A percentile compares a stretch with the other conserved stretches of the same genome.
Conservation (phyloP, 2,113 vertebrate genomes). For the Phalacrocorax brasilianus region DNA sequence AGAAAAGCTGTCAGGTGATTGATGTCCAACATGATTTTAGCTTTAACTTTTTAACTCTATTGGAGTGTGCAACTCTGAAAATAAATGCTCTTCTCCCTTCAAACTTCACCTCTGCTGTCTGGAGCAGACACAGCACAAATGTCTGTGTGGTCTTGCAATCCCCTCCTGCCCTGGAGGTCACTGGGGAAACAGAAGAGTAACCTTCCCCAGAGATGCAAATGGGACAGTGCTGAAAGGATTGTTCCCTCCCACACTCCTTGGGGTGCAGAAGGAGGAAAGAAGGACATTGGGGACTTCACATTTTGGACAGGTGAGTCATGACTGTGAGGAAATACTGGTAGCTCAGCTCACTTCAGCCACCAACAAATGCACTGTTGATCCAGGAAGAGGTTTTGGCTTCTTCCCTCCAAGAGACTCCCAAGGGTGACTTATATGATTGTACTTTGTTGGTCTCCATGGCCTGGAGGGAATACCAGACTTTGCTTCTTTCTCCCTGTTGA, state of each 20-base stretch:
- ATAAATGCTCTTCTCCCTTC: not conserved
- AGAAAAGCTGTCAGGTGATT: not conserved
- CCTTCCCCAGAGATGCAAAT: not conserved
- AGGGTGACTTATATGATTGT: not conserved
- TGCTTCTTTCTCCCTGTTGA: not conserved
- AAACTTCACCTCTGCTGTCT: not conserved
- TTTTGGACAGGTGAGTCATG: not conserved
- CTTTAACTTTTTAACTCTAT: not conserved
- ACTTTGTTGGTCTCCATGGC: not conserved
- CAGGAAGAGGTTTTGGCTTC: not conserved
- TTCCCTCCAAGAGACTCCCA: not conserved
- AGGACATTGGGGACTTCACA: not conserved
- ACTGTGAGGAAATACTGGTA: not conserved
- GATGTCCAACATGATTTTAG: not conserved
- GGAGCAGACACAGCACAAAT: not conserved
- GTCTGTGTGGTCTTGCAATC: not conserved
- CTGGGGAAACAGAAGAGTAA: not conserved
- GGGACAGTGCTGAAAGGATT: not conserved
- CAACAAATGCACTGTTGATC: not conserved
- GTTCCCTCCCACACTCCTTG: not conserved
- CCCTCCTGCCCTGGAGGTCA: not conserved
- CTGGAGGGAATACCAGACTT: not conserved
- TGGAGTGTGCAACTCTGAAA: not conserved
- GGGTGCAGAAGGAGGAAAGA: not conserved
- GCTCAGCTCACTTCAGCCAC: not conserved